Evolutionary conservation across 2,888 invertebrate genomes (phyloP).

Genomic region (Charanyca ferruginea): DNA sequence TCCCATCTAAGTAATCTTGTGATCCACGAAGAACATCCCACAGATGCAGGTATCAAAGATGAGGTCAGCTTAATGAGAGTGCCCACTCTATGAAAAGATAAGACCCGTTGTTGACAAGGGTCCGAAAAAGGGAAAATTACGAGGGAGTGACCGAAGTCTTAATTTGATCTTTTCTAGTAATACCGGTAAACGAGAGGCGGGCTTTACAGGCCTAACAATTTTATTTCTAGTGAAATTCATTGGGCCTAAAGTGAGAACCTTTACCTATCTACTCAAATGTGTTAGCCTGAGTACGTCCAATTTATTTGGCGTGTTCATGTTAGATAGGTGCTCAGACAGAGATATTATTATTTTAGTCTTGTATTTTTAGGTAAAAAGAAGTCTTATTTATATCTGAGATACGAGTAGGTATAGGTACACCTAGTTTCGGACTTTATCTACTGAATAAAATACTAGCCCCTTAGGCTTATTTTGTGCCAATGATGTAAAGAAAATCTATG

Average conservation of each 20-base stretch:
- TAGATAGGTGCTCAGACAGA: slow-evolving; percentile 11
- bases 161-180: slow-evolving; percentile 80
- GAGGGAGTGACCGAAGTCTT: slow-evolving; percentile 80
- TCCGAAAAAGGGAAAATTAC: slow-evolving; percentile 83
- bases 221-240: slow-evolving; percentile 55
- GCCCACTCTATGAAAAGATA: slow-evolving; percentile 76
- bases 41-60: slow-evolving; percentile 74
- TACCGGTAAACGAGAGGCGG: slow-evolving; percentile 71
- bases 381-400: slow-evolving; percentile 21
- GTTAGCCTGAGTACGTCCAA: slow-evolving; percentile 24
- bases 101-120: slow-evolving; percentile 83
- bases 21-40: slow-evolving; percentile 53
- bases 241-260: slow-evolving; percentile 24
- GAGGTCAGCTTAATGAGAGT: slow-evolving; percentile 82
- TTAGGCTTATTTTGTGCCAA: background rate
- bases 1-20: slow-evolving; percentile 44
- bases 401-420: background rate
- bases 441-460: slow-evolving; percentile 11
- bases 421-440: background rate
- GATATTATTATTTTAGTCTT: slow-evolving; percentile 16
- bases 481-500: background rate
- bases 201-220: slow-evolving; percentile 53
- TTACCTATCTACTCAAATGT: slow-evolving; percentile 9
- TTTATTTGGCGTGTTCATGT: slow-evolving; percentile 26
- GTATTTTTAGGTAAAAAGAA: background rate